Percentiles rank a stretch among this genome's conserved stretches.
phyloP scores from a whole-genome alignment of 2,797 vertebrate genomes.

The Megaceryle alcyon region DNA sequence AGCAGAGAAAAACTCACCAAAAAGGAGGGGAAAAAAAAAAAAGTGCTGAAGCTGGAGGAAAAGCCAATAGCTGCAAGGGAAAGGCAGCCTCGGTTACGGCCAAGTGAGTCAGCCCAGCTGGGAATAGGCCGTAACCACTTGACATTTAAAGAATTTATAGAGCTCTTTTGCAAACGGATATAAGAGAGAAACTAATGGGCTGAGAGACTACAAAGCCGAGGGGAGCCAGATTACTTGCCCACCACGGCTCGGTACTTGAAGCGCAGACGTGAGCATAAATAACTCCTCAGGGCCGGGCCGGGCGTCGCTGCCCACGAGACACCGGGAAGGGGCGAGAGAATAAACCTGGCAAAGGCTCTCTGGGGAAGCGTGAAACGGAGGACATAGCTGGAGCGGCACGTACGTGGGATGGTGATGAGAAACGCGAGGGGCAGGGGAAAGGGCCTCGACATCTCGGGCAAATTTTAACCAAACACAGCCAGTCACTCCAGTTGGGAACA shows the following conservation, averaged over 20 bases:
- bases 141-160: slow-evolving; percentile 57
- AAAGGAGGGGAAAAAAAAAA: neutral
- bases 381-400: neutral
- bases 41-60: neutral
- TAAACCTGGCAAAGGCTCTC: neutral
- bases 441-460: neutral
- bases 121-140: slow-evolving; percentile 48
- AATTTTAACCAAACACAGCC: neutral
- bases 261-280: slow-evolving; percentile 1
- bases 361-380: neutral
- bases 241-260: neutral
- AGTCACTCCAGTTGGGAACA: neutral
- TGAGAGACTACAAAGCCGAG: slow-evolving; percentile 29
- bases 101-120: slow-evolving; percentile 62
- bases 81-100: neutral
- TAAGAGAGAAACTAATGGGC: slow-evolving; percentile 55
- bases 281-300: neutral
- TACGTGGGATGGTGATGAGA: fast-evolving
- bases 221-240: slow-evolving; percentile 14
- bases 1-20: neutral
- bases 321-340: neutral
- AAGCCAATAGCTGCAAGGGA: neutral
- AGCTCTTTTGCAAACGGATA: slow-evolving; percentile 60
- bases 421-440: neutral
- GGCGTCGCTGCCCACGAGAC: neutral